phyloP scores from a whole-genome alignment of 2,113 vertebrate genomes.

The Myrmophylax atrothorax region DNA sequence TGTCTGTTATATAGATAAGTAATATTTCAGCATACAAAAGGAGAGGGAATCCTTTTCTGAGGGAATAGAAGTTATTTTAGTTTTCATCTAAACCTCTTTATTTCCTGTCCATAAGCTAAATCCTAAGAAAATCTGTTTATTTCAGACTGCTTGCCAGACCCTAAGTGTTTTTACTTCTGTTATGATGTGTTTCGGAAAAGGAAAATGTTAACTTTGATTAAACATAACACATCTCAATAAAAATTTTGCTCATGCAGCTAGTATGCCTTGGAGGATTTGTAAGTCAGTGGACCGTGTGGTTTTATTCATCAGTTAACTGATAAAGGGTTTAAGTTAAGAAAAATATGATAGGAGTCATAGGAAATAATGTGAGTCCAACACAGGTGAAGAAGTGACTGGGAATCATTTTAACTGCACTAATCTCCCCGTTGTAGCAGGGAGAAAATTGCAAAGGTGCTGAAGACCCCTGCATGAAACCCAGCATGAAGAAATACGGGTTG shows the following conservation, averaged over 20 bases:
- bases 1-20: neutral
- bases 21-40: neutral
- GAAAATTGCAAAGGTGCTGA: neutral
- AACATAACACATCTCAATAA: neutral
- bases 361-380: neutral
- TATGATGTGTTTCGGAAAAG: neutral
- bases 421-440: neutral
- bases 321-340: neutral
- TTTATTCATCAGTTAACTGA: neutral
- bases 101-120: neutral
- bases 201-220: neutral
- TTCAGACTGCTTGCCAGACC: neutral
- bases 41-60: neutral
- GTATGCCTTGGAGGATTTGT: neutral
- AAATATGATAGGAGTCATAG: neutral
- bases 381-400: accelerated
- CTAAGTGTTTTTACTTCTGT: neutral
- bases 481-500: accelerated
- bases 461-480: neutral
- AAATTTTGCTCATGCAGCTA: neutral
- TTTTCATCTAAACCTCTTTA: neutral
- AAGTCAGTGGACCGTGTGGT: neutral
- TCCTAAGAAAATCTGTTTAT: neutral
- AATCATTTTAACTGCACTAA: neutral
- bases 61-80: neutral